Base-by-base conservation (phyloP, 2,888 invertebrate species). In the Venusia cambrica region DNA sequence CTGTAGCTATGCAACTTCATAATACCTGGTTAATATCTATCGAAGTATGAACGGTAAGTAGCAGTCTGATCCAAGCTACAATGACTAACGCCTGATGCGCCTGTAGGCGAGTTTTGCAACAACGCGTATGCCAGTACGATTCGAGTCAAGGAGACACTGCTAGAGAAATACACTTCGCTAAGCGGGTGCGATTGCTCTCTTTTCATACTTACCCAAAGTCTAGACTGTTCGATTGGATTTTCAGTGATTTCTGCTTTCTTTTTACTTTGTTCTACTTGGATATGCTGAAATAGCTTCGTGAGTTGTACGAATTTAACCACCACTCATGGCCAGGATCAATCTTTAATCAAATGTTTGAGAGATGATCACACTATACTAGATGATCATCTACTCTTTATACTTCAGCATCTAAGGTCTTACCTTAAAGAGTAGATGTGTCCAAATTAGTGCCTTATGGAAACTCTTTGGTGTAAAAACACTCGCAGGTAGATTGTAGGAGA, bases 91-190 rank as follows among this genome's bases (percentile, higher is more conserved):
- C 59, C 62, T 53, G 54, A 29, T 19, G 51, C 47, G 62, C 50
- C 50, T 56, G 62, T 68, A 64, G 72, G 66, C 72, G 62, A 64
- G 63, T 84, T 80, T 78, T 72, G 70, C 70, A 83, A 83, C 56
- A 56, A 54, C 56, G 66, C 62, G 57, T 52, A 69, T 73, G 80
- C 79, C 75, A 73, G 66, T 59, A 54, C 60, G 62, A 73, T 65
- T 61, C 59, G 72, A 80, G 78, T 76, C 80, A 76, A 80, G 79
- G 77, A 73, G 74, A 73, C 52, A 55, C 48, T 29, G 44, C 39
- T 50, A 57, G 51, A 73, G 67, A 73, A 74, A 74, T 74, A 68
- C 62, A 62, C 60, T 64, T 62, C 65, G 63, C 57, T 66, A 63
- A 64, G 62, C 62, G 25, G 39, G 17, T 66, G 59, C 57, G 61